phyloP scores from a whole-genome alignment of 2,113 vertebrate species.

The Thamnaconus septentrionalis region DNA sequence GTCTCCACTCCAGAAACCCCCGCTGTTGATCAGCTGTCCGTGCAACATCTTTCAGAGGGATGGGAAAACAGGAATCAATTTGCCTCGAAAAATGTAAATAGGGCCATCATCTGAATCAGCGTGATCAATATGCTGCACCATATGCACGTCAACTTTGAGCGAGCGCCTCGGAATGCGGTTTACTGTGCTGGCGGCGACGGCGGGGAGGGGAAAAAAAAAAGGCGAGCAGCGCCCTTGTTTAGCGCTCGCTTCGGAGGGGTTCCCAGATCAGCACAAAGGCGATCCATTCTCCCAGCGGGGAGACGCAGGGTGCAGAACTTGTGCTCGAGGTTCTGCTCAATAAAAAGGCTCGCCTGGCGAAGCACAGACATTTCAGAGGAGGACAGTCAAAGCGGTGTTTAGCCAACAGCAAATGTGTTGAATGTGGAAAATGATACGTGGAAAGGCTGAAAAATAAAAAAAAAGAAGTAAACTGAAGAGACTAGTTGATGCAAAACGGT shows the following conservation, averaged over 20 bases:
- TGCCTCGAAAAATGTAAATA: not conserved
- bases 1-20: not conserved
- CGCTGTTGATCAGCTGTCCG: constrained; percentile 2
- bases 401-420: no score
- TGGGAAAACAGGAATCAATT: constrained; percentile 2
- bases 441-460: no score
- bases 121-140: not conserved
- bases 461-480: no score
- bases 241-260: constrained; percentile 13
- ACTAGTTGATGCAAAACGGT: no score
- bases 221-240: constrained; percentile 5
- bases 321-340: constrained; percentile 12
- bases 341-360: not conserved
- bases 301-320: not conserved
- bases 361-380: no score
- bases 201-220: not conserved
- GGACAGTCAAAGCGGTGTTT: no score
- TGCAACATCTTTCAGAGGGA: not conserved
- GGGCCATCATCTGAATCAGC: not conserved
- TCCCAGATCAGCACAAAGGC: constrained; percentile 9
- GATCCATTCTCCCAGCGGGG: no score
- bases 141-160: not conserved
- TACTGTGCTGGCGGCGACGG: no score
- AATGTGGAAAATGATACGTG: no score
- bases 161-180: no score